Base-by-base conservation (phyloP, 2,888 invertebrate species). In the Heliconius erato region DNA sequence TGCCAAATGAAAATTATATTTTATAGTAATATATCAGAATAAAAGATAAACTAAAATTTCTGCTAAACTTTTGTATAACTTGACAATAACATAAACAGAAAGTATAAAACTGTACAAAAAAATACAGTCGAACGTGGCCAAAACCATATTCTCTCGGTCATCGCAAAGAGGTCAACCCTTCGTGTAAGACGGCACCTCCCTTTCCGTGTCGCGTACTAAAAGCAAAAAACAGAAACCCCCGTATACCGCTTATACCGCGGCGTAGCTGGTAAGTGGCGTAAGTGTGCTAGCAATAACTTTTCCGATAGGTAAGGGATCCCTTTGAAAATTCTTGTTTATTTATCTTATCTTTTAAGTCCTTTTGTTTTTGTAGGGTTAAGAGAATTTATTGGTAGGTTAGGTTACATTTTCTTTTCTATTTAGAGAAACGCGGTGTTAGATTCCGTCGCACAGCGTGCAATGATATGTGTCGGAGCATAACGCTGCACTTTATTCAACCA, bases 141-240 rank as follows among this genome's bases (percentile, higher is more conserved):
- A 80, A 59, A 54, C 85, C 85, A 26, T 67, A 49, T 67, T 28
- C 40, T 76, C 77, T 79, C 74, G 86, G 86, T 85, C 85, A 85
- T 68, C 81, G 80, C 80, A 80, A 82, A 84, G 86, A 89, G 94
- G 93, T 93, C 94, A 95, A 94, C 95, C 94, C 94, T 94, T 94
- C 92, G 91, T 89, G 89, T 88, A 93, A 94, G 94, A 93, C 90
- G 92, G 94, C 89, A 89, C 95, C 95, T 94, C 95, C 95, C 94
- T 89, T 95, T 96, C 92, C 95, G 92, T 96, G 95, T 96, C 90
- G 87, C 86, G 92, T 91, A 93, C 91, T 92, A 91, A 93, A 92
- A 89, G 91, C 94, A 95, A 95, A 95, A 95, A 95, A 95, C 92
- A 84, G 81, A 74, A 80, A 74, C 82, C 82, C 79, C 81, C 26